These are phyloP conservation scores for Martes martes DNA, from an alignment of 2,113 vertebrate genomes.

Conservation along the genomic window DNA sequence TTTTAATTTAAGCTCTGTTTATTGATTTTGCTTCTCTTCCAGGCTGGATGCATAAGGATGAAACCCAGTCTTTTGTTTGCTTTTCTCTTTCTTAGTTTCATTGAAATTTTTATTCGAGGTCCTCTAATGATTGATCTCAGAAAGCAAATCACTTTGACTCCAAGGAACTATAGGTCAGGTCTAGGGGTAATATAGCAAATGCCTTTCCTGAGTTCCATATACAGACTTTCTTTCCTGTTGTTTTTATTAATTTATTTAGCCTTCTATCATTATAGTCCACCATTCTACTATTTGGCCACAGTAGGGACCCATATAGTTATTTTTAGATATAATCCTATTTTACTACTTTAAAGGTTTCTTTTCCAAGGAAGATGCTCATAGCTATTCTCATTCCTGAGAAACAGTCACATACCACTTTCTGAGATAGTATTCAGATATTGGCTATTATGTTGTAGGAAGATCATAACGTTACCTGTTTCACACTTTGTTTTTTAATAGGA, in stretches of 20 bases:
- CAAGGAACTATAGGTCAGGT: not conserved
- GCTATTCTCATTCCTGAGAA: not conserved
- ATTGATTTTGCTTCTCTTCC: slow-evolving; percentile 40
- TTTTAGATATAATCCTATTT: not conserved
- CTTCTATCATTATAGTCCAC: not conserved
- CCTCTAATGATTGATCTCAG: not conserved
- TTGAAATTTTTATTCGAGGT: slow-evolving; percentile 17
- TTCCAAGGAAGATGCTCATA: not conserved
- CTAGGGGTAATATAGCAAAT: not conserved
- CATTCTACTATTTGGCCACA: not conserved
- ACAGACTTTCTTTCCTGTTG: not conserved
- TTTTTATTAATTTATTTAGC: not conserved
- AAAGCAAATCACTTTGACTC: not conserved
- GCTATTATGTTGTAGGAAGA: not conserved
- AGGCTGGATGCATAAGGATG: not conserved
- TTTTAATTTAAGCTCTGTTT: not conserved
- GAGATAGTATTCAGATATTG: not conserved
- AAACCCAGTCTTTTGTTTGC: slow-evolving; percentile 57
- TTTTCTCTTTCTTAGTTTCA: slow-evolving; percentile 61
- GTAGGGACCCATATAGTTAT: not conserved
- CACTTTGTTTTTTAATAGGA: slow-evolving; percentile 54
- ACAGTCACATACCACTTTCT: not conserved
- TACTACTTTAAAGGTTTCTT: not conserved
- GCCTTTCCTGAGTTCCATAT: not conserved
- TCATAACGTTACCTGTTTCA: not conserved